Conservation (phyloP, 2,888 invertebrate genomes). For the Anorthoa munda region DNA sequence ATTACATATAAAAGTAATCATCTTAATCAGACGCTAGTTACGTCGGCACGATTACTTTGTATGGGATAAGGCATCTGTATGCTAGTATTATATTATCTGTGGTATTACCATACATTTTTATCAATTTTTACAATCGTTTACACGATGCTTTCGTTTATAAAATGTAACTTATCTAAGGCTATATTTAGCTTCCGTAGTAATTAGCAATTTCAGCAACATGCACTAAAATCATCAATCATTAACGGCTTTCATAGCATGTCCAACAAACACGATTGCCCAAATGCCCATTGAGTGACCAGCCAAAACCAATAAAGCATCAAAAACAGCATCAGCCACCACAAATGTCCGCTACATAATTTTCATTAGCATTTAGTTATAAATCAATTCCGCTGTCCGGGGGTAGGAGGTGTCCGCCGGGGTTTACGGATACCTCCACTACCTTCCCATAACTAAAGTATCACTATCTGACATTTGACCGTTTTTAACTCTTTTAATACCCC, state of each 20-base stretch:
- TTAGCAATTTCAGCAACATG: background rate
- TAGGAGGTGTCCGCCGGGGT: conserved; percentile 15
- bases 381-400: conserved; percentile 83
- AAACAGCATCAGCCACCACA: conserved; percentile 38
- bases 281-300: conserved; percentile 12
- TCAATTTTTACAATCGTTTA: too few species aligned
- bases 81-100: too few species aligned
- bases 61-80: too few species aligned
- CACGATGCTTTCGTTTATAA: too few species aligned
- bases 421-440: background rate
- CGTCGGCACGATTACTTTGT: too few species aligned
- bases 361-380: conserved; percentile 85
- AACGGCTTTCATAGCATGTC: conserved; percentile 5
- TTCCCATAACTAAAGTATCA: too few species aligned
- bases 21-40: too few species aligned
- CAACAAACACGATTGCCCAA: conserved; percentile 17
- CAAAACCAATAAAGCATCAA: conserved; percentile 30
- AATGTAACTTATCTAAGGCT: too few species aligned
- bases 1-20: too few species aligned
- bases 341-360: conserved; percentile 75
- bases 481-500: too few species aligned
- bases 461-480: too few species aligned
- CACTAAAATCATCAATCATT: conserved; percentile 24
- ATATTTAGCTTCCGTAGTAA: background rate
- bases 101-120: too few species aligned